These are phyloP conservation scores for Drosophila eohydei DNA, from an alignment of 2,888 invertebrate genomes.

Conservation along the genomic window DNA sequence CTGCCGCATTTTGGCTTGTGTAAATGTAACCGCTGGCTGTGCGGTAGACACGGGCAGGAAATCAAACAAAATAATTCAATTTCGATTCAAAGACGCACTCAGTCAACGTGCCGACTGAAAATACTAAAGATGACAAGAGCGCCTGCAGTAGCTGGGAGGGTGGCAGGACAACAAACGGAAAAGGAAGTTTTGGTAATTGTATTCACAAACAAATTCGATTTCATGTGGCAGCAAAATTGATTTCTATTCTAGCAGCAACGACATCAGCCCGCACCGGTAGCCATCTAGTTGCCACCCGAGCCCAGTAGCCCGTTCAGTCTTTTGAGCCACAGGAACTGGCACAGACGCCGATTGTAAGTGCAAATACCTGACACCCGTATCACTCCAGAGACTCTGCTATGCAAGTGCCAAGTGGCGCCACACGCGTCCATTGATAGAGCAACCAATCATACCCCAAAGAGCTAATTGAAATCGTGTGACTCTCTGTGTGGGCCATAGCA, in stretches of 20 bases:
- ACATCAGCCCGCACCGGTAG: slow-evolving; percentile 31
- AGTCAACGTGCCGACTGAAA: slow-evolving; percentile 27
- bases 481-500: slow-evolving; percentile 3
- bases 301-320: background rate
- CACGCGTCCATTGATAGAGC: slow-evolving; percentile 39
- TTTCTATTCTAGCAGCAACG: slow-evolving; percentile 54
- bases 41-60: slow-evolving; percentile 64
- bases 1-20: slow-evolving; percentile 64
- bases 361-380: slow-evolving; percentile 6
- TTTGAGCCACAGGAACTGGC: slow-evolving; percentile 2
- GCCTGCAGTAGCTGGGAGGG: background rate
- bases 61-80: slow-evolving; percentile 83
- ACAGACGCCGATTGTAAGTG: background rate
- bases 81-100: slow-evolving; percentile 74
- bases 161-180: slow-evolving; percentile 33
- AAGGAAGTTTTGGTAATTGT: slow-evolving; percentile 80
- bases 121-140: slow-evolving; percentile 40
- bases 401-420: slow-evolving; percentile 30
- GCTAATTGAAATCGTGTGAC: slow-evolving; percentile 69
- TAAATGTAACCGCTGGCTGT: slow-evolving; percentile 56
- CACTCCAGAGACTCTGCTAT: background rate
- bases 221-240: slow-evolving; percentile 75
- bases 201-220: slow-evolving; percentile 79
- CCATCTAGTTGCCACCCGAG: slow-evolving; percentile 29
- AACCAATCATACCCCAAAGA: slow-evolving; percentile 58